Evolutionary conservation across 2,113 vertebrate species (phyloP).

Genomic region (Cynocephalus volans): DNA sequence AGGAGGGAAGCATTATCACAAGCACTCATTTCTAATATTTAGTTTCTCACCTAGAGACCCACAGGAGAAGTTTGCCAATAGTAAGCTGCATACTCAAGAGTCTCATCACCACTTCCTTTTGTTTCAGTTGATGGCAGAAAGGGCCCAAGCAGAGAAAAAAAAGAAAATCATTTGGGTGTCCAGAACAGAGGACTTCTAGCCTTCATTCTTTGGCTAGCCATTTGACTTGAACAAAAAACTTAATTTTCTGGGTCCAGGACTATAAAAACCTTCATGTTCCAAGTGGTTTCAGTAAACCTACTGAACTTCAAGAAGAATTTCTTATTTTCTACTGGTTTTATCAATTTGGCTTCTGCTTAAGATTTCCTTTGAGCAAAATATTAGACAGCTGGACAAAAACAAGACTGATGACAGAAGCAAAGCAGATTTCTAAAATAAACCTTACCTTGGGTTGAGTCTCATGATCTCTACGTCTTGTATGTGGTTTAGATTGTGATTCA

Average conservation of each 20-base stretch:
- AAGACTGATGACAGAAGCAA: too few species aligned
- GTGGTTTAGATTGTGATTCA: too few species aligned
- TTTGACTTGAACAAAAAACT: not conserved
- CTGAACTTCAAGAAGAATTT: not conserved
- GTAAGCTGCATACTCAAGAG: not conserved
- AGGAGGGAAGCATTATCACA: not conserved
- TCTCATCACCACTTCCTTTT: not conserved
- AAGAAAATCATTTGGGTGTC: not conserved
- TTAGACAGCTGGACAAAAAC: not conserved
- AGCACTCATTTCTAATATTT: not conserved
- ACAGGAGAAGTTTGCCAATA: not conserved
- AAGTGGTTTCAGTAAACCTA: not conserved
- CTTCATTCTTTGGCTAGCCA: not conserved
- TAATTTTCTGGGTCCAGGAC: not conserved
- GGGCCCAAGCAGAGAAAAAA: not conserved
- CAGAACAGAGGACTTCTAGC: not conserved
- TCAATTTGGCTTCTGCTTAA: not conserved
- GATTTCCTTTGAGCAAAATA: not conserved
- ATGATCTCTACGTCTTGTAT: too few species aligned
- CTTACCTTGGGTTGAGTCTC: too few species aligned
- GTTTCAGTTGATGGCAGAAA: not conserved
- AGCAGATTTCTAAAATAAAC: too few species aligned
- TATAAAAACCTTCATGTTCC: not conserved
- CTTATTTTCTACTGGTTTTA: not conserved
- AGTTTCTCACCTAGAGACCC: not conserved